Percentiles rank a stretch among this genome's conserved stretches.
Conservation (phyloP, 2,113 vertebrate species). For the Nansenia antarctica region DNA sequence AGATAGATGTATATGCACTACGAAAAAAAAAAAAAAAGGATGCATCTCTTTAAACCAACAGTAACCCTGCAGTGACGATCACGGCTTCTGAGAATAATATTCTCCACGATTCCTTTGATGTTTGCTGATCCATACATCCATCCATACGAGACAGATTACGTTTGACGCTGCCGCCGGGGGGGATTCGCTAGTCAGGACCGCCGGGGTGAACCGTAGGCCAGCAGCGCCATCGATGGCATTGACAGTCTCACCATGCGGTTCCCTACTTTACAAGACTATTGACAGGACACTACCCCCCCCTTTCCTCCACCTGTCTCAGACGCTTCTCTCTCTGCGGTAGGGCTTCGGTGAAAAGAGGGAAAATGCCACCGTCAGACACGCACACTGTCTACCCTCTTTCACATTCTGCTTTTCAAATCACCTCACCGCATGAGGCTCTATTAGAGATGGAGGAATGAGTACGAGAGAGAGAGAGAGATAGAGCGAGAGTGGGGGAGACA, state of each 20-base stretch:
- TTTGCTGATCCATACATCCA: not conserved
- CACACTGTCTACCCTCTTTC: not conserved
- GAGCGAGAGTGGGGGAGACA: not conserved
- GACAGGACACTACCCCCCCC: not conserved
- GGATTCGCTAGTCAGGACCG: not conserved
- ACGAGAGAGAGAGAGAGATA: not conserved
- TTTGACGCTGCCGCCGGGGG: not conserved
- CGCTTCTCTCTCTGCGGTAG: not conserved
- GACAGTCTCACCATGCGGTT: not conserved
- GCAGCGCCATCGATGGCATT: not conserved
- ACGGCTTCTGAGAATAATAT: not conserved
- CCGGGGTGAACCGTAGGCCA: not conserved
- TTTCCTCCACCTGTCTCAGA: not conserved
- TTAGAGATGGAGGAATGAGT: not conserved
- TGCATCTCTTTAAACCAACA: too few relatives aligned
- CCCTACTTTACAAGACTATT: not conserved
- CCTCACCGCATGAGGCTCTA: not conserved
- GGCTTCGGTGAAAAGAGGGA: not conserved
- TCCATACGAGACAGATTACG: not conserved
- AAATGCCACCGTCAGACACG: not conserved
- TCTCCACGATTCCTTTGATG: not conserved
- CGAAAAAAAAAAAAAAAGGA: too few relatives aligned
- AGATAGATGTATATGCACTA: too few relatives aligned
- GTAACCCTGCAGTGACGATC: too few relatives aligned
- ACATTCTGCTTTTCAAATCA: not conserved